phyloP scores from a whole-genome alignment of 2,888 invertebrate genomes.

The Sinodicranocentrus sp. region DNA sequence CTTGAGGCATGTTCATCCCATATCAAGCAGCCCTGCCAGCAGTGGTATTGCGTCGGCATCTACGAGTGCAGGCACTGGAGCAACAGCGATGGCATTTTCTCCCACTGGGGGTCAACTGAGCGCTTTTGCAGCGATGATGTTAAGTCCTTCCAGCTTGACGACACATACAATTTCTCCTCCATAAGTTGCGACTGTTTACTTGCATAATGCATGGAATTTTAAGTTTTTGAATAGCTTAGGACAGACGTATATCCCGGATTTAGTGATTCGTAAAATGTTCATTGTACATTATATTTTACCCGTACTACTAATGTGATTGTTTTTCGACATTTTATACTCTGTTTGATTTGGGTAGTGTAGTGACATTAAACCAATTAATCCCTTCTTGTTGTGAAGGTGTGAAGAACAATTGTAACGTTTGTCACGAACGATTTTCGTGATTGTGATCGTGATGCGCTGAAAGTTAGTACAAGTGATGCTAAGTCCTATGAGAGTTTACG shows the following conservation, averaged over 20 bases:
- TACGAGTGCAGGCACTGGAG: conserved; percentile 48
- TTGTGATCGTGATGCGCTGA: conserved; percentile 1
- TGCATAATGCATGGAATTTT: no score
- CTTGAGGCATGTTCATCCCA: conserved; percentile 17
- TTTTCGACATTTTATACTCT: no score
- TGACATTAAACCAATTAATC: no score
- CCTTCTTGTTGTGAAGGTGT: no score
- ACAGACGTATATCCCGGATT: no score
- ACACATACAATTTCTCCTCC: conserved; percentile 68
- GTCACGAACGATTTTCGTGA: no score
- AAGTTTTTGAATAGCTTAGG: no score
- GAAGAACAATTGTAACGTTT: no score
- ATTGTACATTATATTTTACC: no score
- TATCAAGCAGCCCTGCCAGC: conserved; percentile 44
- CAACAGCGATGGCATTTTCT: conserved; percentile 63
- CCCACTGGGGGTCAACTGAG: conserved; percentile 43
- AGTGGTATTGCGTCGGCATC: conserved; percentile 64
- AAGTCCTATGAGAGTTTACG: conserved; percentile 34
- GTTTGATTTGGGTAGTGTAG: no score
- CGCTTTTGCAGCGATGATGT: conserved; percentile 66
- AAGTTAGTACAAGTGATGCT: conserved; percentile 40
- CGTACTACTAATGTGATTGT: no score
- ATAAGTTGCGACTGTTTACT: conserved; percentile 40
- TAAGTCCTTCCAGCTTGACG: conserved; percentile 53
- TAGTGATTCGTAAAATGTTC: no score